Conservation (phyloP, 2,888 invertebrate species). For the Bursaphelenchus okinawaensis region DNA sequence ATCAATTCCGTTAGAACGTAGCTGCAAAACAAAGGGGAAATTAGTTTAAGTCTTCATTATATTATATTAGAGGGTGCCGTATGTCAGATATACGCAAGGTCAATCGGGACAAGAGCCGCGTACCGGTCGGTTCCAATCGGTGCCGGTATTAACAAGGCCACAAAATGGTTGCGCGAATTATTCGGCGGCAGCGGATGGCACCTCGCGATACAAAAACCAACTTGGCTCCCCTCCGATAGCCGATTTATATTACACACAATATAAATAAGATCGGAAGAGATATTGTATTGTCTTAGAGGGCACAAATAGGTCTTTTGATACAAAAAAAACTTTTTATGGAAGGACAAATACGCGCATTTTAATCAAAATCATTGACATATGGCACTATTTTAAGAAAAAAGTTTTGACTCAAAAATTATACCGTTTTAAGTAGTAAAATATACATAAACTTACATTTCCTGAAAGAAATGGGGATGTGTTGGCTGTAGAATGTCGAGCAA, state of each 20-base stretch:
- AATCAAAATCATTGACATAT: too few species aligned
- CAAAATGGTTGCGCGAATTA: background rate
- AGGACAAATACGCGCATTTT: background rate
- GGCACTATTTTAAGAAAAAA: too few species aligned
- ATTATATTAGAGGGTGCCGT: too few species aligned
- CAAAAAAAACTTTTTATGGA: background rate
- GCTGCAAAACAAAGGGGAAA: slow-evolving; percentile 66
- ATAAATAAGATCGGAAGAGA: too few species aligned
- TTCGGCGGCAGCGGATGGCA: background rate
- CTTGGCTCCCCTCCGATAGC: too few species aligned
- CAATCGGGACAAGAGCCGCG: slow-evolving; percentile 1
- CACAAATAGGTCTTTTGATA: too few species aligned
- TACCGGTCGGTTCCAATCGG: slow-evolving; percentile 6
- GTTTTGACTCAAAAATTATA: too few species aligned
- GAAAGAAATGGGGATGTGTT: slow-evolving; percentile 96
- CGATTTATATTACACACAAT: slow-evolving; percentile 8
- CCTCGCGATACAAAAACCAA: background rate
- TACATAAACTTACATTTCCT: slow-evolving; percentile 79
- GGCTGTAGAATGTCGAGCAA: slow-evolving; percentile 97
- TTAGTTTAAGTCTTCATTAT: too few species aligned
- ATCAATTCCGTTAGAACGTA: slow-evolving; percentile 99
- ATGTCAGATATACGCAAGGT: background rate
- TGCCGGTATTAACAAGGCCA: background rate
- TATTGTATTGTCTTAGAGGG: too few species aligned
- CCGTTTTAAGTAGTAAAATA: too few species aligned